Evolutionary conservation across 2,113 vertebrate genomes (phyloP), one percentile per base, ranked within the genome.

Genomic region (Hepsetus odoe): DNA sequence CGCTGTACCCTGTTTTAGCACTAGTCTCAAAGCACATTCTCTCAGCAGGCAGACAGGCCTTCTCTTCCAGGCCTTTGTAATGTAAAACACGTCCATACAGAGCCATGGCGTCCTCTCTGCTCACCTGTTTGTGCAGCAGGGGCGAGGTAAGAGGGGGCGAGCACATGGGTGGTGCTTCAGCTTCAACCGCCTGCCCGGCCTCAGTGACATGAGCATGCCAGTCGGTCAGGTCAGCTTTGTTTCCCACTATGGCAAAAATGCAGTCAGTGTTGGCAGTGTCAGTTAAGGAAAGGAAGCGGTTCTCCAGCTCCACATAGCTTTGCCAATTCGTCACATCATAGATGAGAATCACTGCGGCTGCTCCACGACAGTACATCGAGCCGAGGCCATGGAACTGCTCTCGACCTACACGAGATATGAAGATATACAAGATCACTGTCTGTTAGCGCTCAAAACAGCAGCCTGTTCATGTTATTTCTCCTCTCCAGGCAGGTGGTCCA

Each of bases 21-120:
- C 98, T 99, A 2, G 97, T 99, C 92, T 99, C 96, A 5, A 99
- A 99, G 88, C 97, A 98, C 96, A 98, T 94, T 74, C 89, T 94
- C 81, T 98, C 96, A 0, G 96, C 97, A 0, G 95, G 92, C 0
- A 96, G 92, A 68, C 91, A 89, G 33, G 87, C 91, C 74, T 88
- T 91, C 68, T 97, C 97, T 0, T 97, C 96, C 74, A 95, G 87
- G 91, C 95, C 95, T 88, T 92, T 96, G 82, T 98, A 96, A 62
- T 93, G 94, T 30, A 99, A 82, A 74, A 99, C 94, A 79, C 95
- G 94, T 70, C 88, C 93, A 26, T 99, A 99, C 44, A 99, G 89
- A 0, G 94, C 93, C 58, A 90, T 44, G 0, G 96, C 98, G 0
- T 99, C 97, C 65, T 97, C 95, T 0, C 14, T 87, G 0, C 32